Percentiles rank a stretch among this genome's conserved stretches.
Conservation (phyloP, 2,113 vertebrate genomes). For the Struthidea cinerea region DNA sequence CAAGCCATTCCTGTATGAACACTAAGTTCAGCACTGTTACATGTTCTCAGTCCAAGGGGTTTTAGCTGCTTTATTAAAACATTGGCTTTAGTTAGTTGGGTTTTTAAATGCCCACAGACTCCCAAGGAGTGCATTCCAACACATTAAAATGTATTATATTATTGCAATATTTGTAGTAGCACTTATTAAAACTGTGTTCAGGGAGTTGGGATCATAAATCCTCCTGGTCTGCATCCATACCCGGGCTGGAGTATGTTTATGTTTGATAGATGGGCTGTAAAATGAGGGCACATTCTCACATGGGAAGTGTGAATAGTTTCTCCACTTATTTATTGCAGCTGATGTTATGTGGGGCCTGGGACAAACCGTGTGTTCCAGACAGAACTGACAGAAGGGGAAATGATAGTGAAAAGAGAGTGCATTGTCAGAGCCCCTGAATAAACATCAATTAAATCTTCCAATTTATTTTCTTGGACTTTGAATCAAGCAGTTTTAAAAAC, state of each 20-base stretch:
- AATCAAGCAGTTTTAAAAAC: neutral
- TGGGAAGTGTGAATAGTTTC: slow-evolving; percentile 44
- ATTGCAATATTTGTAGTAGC: slow-evolving; percentile 37
- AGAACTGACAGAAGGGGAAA: neutral
- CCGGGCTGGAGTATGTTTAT: neutral
- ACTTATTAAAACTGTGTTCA: slow-evolving; percentile 39
- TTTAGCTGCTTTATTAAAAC: slow-evolving; percentile 1
- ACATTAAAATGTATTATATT: slow-evolving; percentile 41
- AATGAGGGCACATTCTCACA: slow-evolving; percentile 39
- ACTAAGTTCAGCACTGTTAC: neutral
- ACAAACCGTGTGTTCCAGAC: neutral
- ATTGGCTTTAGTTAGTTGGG: neutral
- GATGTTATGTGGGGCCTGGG: neutral
- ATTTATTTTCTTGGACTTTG: neutral
- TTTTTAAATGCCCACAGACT: neutral
- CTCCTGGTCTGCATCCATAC: neutral
- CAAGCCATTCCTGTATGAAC: neutral
- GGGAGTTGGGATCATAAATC: slow-evolving; percentile 41
- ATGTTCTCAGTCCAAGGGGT: neutral
- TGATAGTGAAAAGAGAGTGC: neutral
- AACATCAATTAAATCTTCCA: neutral
- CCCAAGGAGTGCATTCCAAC: neutral
- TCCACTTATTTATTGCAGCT: slow-evolving; percentile 14
- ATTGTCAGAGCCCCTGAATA: neutral
- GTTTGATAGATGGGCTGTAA: slow-evolving; percentile 54